Conservation (phyloP, 2,113 vertebrate species). For the Oreocharis arfaki region DNA sequence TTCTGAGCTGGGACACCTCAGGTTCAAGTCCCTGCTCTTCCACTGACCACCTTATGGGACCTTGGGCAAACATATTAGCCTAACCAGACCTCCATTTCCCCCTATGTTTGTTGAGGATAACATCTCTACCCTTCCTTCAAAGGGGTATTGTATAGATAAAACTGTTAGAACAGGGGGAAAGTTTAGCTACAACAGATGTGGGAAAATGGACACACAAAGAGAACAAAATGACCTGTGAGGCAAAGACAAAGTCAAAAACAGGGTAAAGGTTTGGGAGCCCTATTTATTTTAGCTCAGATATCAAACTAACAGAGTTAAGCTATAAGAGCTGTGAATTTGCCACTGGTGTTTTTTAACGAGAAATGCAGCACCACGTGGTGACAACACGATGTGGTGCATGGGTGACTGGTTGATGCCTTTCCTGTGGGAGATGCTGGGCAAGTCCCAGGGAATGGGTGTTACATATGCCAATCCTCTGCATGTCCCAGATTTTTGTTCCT, state of each 20-base stretch:
- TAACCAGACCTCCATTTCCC: background rate
- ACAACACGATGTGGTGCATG: background rate
- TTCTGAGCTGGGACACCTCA: constrained; percentile 55
- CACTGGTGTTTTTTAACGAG: background rate
- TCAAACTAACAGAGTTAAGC: background rate
- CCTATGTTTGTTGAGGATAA: background rate
- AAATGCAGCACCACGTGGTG: background rate
- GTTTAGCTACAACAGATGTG: background rate
- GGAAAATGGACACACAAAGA: background rate
- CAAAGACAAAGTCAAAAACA: background rate
- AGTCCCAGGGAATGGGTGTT: background rate
- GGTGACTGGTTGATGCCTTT: background rate
- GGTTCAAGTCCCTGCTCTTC: constrained; percentile 37
- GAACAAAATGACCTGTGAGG: background rate
- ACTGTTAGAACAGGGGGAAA: background rate
- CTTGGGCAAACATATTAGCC: background rate
- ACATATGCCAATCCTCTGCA: background rate
- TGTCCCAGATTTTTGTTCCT: background rate
- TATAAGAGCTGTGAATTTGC: background rate
- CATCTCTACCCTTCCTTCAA: background rate
- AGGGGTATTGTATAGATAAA: background rate
- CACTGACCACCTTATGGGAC: background rate
- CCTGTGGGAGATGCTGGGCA: background rate
- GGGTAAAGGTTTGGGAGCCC: background rate
- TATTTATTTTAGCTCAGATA: background rate